Evolutionary conservation across 1,140 invertebrate genomes (phyloP).

Genomic region (Penaeus vannamei): DNA sequence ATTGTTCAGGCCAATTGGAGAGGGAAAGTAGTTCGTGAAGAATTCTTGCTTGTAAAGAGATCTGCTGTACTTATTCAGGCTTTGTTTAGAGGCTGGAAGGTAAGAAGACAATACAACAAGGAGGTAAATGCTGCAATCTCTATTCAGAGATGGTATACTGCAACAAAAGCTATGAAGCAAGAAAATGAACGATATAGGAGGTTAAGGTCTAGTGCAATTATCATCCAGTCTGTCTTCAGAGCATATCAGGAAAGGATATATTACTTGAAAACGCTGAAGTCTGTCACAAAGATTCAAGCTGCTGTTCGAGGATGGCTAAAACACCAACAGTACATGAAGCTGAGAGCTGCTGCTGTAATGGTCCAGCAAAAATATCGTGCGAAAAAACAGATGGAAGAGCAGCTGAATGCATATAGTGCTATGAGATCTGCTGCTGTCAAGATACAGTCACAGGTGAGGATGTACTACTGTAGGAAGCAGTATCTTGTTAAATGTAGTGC

Average conservation of each 20-base stretch:
- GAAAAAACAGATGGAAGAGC: background rate
- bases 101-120: background rate
- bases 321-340: background rate
- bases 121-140: constrained; percentile 27
- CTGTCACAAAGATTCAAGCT: background rate
- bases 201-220: background rate
- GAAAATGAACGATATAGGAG: background rate
- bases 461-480: background rate
- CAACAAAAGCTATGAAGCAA: background rate
- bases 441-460: constrained; percentile 34
- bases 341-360: constrained; percentile 22
- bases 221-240: constrained; percentile 16
- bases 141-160: constrained; percentile 25
- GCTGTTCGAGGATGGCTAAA: constrained; percentile 46
- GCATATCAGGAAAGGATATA: background rate
- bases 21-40: background rate
- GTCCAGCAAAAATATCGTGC: constrained; percentile 30
- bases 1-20: constrained; percentile 23
- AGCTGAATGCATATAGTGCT: constrained; percentile 12
- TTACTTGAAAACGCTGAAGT: background rate
- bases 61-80: constrained; percentile 47
- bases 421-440: constrained; percentile 34
- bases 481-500: constrained; percentile 21
- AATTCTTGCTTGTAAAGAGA: constrained; percentile 31
- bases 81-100: background rate